Base-by-base conservation (phyloP, 2,888 invertebrate species). In the Drosophila neutralis region DNA sequence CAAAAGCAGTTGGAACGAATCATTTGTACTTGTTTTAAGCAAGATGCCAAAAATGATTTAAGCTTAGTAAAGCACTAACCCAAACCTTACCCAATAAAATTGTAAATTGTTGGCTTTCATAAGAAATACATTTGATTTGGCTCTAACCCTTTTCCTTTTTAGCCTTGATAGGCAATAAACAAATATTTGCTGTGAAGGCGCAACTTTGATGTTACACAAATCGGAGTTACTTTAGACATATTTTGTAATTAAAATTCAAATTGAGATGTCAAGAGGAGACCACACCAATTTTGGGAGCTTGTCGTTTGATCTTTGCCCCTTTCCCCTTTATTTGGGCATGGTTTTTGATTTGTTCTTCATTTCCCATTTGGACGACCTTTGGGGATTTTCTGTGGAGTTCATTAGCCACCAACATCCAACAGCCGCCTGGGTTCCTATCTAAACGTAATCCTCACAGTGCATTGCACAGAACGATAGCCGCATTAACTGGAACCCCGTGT, bases 201-300 rank as follows among this genome's bases (percentile, higher is more conserved):
- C 13, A 45, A 45, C 24, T 45, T 45, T 45, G 15, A 45, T 45
- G 45, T 45, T 45, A 13, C 13, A 18, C 21, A 45, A 45, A 4
- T 45, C 7, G 45, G 45, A 45, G 5, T 21, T 27, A 15, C 33
- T n/a, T 53, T 8, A 24, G 18, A 21, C 45, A 56, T 13, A 66
- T 61, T 51, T 60, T 40, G 24, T 68, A 73, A 73, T 68, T 73
- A 63, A 73, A 68, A 68, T 53, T 38, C 5, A 31, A 67, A 59
- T 27, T 29, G 7, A 18, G 38, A 52, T 56, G 57, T 54, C 36
- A 54, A 62, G 13, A 21, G 18, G n/a, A 15, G 15, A 24, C 35
- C 38, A 42, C 49, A 70, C n/a, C 29, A 33, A 11, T 33, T 65
- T 11, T 40, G 40, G 21, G 15, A 53, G 36, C 11, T 38, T 18